phyloP scores from a whole-genome alignment of 2,888 invertebrate species.

The Catocala nupta region DNA sequence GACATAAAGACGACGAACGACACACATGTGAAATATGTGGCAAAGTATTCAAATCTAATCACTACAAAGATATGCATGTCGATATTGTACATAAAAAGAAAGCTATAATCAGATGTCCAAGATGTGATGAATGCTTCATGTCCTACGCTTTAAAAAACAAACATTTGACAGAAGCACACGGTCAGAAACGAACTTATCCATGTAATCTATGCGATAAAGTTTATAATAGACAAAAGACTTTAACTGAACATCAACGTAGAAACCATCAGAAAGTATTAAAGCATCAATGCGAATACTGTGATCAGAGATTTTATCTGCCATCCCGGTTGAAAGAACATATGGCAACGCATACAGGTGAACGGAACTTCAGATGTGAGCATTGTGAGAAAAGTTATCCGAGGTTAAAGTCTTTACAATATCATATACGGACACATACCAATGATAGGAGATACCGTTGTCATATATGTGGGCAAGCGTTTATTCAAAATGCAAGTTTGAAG shows the following conservation, averaged over 20 bases:
- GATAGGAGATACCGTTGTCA: constrained; percentile 87
- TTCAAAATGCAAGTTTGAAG: constrained; percentile 87
- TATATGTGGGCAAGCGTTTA: constrained; percentile 86
- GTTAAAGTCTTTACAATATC: constrained; percentile 87
- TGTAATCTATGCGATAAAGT: constrained; percentile 82
- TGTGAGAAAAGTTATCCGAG: constrained; percentile 89
- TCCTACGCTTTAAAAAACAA: constrained; percentile 79
- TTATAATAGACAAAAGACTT: constrained; percentile 78
- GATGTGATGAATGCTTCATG: constrained; percentile 82
- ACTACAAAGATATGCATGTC: constrained; percentile 82
- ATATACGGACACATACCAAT: constrained; percentile 87
- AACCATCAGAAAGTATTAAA: constrained; percentile 81
- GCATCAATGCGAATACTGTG: constrained; percentile 86
- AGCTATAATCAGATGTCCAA: constrained; percentile 77
- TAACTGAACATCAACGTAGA: constrained; percentile 78
- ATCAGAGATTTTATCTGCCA: constrained; percentile 83
- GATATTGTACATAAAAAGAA: constrained; percentile 82
- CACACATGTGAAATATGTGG: constrained; percentile 85
- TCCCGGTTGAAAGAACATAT: constrained; percentile 82
- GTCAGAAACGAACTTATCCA: constrained; percentile 77
- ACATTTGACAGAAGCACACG: constrained; percentile 79
- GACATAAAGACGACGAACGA: constrained; percentile 82
- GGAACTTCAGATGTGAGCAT: constrained; percentile 86
- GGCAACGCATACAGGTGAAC: constrained; percentile 85
- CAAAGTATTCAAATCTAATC: constrained; percentile 80